Base-by-base conservation (phyloP, 2,888 invertebrate genomes). In the Ypsolopha sequella region DNA sequence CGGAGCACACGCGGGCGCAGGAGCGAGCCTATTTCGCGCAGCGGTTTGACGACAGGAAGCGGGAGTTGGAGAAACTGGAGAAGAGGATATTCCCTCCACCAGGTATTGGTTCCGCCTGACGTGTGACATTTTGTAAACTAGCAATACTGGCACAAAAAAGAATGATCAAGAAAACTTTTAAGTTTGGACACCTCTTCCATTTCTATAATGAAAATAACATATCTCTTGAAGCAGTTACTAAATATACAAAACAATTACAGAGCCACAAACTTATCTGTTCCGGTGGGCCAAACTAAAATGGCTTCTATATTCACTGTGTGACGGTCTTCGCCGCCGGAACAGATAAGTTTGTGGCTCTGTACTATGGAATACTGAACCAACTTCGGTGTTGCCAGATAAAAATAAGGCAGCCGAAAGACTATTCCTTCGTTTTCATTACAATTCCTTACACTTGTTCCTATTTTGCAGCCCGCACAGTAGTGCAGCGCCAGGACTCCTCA, bases 51-150 rank as follows among this genome's bases (percentile, higher is more conserved):
- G 92, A 92, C 51, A 84, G 93, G 7, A 91, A 91, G 63, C 70
- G 89, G 13, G 94, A 95, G 60, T 69, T 95, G 14, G 94, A 95
- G 68, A 89, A 91, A 51, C 75, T 95, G 53, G 95, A 95, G 63
- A 90, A 93, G 56, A 89, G 92, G 63, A 91, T 95, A 48, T 94
- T 94, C 63, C 91, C 93, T 9, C 88, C 91, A 1, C 71, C 78
- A 54, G 61, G 84, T 79, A 45, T 51, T 6, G 34, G 9, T 10
- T 24, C n/a, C n/a, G 39, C 6, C 35, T 4, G 47, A 3, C 4
- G 36, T 39, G 13, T 4, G 11, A 36, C 9, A 11, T 24, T 24
- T 24, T 24, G 2, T 24, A 3, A 24, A 24, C 4, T 2, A 24
- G 24, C 24, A 24, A 24, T 24, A 24, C 2, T 24, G 24, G 24